These are phyloP conservation scores for Pharmacophagus antenor DNA, from an alignment of 2,888 invertebrate species.

Conservation along the genomic window DNA sequence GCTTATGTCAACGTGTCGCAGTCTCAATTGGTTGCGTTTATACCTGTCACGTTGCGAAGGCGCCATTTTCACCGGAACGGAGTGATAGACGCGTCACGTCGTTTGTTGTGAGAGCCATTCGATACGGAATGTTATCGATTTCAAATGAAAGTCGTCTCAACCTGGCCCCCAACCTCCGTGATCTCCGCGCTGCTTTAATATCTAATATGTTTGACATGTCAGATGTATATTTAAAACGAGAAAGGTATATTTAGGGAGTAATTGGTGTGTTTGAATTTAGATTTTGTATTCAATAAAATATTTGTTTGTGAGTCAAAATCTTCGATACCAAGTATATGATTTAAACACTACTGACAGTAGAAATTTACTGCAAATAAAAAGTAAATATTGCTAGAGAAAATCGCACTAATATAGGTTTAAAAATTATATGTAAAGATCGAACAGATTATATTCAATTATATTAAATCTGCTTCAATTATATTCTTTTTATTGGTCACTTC, in stretches of 20 bases:
- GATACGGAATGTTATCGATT: slow-evolving; percentile 34
- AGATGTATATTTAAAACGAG: background rate
- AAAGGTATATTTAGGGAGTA: background rate
- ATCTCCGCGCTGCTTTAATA: slow-evolving; percentile 2
- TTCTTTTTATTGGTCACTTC: too few species aligned
- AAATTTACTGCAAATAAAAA: too few species aligned
- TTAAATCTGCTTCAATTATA: too few species aligned
- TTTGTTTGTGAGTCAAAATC: background rate
- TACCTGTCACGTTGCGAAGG: slow-evolving; percentile 43
- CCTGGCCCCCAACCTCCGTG: slow-evolving; percentile 11
- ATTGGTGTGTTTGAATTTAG: background rate
- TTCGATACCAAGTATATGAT: too few species aligned
- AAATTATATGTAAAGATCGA: too few species aligned
- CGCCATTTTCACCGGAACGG: slow-evolving; percentile 33
- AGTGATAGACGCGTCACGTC: slow-evolving; percentile 30
- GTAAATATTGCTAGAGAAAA: too few species aligned
- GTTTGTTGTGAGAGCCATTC: slow-evolving; percentile 35
- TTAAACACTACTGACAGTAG: too few species aligned
- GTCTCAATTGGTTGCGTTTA: slow-evolving; percentile 43
- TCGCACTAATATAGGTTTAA: too few species aligned
- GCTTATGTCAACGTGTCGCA: slow-evolving; percentile 42
- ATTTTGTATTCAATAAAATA: background rate
- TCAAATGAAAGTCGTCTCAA: slow-evolving; percentile 31
- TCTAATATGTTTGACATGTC: slow-evolving; percentile 10
- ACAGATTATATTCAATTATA: too few species aligned